Percentiles rank a stretch among this genome's conserved stretches.
These are phyloP conservation scores for Abramis brama DNA, from an alignment of 2,113 vertebrate species.

Conservation along the genomic window DNA sequence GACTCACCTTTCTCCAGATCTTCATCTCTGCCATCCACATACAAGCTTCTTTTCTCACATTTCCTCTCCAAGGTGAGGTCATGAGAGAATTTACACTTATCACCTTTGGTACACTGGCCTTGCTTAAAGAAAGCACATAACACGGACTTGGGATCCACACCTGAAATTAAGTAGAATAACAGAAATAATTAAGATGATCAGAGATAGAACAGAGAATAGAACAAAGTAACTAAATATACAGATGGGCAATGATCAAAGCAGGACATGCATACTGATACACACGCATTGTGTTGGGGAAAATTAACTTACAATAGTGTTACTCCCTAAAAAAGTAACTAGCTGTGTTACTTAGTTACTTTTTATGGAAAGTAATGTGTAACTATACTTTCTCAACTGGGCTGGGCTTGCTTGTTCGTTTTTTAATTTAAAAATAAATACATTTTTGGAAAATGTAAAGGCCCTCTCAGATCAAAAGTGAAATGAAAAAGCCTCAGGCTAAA, in stretches of 20 bases:
- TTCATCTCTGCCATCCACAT: slow-evolving; percentile 94
- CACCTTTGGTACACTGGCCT: slow-evolving; percentile 97
- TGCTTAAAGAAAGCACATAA: slow-evolving; percentile 99
- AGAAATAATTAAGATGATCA: not conserved
- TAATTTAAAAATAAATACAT: too few species aligned
- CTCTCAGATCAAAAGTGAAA: too few species aligned
- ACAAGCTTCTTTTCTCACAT: slow-evolving; percentile 94
- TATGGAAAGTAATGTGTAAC: too few species aligned
- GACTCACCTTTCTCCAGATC: slow-evolving; percentile 92
- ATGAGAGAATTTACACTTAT: slow-evolving; percentile 99
- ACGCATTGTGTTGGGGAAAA: too few species aligned
- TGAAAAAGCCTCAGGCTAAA: too few species aligned
- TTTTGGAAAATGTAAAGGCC: too few species aligned
- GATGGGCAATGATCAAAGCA: not conserved
- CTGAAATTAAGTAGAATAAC: slow-evolving; percentile 64
- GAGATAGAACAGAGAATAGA: not conserved
- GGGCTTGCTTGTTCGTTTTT: too few species aligned
- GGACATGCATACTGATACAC: too few species aligned
- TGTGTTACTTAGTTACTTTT: too few species aligned
- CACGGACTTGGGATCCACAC: slow-evolving; percentile 96
- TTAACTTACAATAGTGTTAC: too few species aligned
- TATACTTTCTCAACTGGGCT: too few species aligned
- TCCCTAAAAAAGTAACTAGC: too few species aligned
- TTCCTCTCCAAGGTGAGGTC: slow-evolving; percentile 95
- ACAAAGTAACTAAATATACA: not conserved